Conservation (phyloP, 2,888 invertebrate species). For the Geophilus truncorum region DNA sequence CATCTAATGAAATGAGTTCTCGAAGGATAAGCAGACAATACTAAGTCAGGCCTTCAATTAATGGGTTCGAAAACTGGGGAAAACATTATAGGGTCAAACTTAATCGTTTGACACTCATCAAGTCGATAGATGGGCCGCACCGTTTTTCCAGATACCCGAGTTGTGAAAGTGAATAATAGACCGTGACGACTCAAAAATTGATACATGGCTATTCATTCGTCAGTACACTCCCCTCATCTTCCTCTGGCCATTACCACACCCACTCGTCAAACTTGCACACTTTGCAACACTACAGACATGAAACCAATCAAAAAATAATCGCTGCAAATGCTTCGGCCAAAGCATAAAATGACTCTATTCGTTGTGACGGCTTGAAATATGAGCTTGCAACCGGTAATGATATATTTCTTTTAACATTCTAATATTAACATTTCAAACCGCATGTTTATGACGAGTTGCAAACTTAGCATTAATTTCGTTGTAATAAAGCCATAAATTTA, state of each 20-base stretch:
- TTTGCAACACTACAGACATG: neutral
- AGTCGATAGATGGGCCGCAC: neutral
- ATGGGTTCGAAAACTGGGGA: neutral
- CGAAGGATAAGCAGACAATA: neutral
- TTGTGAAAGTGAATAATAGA: neutral
- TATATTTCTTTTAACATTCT: neutral
- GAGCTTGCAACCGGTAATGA: conserved; percentile 10
- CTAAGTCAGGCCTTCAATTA: neutral
- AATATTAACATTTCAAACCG: neutral
- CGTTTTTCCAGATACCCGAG: neutral
- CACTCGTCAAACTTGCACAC: neutral
- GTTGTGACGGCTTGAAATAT: neutral
- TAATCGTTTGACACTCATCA: conserved; percentile 28
- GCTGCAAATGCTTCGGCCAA: neutral
- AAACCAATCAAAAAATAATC: neutral
- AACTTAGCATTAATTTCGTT: neutral
- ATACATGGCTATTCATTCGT: neutral
- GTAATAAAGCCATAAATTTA: neutral
- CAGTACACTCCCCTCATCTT: neutral
- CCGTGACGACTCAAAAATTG: conserved; percentile 2
- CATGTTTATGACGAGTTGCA: neutral
- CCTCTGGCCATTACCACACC: neutral
- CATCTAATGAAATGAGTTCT: neutral
- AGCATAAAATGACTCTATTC: neutral
- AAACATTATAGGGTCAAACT: neutral